Conservation (phyloP, 2,113 vertebrate species). For the Heloderma charlesbogerti region DNA sequence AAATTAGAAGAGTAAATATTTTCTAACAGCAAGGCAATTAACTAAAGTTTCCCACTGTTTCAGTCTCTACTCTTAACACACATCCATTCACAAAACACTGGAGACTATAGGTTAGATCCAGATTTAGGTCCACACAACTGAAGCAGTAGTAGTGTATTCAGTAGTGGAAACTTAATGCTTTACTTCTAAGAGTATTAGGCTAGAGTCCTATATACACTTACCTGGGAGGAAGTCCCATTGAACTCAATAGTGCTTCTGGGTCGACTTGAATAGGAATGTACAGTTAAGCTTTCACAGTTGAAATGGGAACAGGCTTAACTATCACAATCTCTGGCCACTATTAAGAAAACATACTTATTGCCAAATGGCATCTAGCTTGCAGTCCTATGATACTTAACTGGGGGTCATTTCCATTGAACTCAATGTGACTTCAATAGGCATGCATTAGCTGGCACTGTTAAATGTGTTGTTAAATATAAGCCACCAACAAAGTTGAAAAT, state of each 20-base stretch:
- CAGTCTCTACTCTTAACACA: neutral
- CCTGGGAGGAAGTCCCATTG: neutral
- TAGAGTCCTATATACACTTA: neutral
- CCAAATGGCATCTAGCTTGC: neutral
- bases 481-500: neutral
- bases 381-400: no score
- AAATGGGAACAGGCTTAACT: neutral
- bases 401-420: neutral
- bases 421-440: neutral
- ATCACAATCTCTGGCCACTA: neutral
- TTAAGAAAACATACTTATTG: neutral
- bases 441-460: neutral
- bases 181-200: neutral
- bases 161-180: constrained; percentile 3
- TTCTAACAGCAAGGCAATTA: neutral
- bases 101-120: neutral
- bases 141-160: neutral
- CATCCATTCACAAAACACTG: no score
- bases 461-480: neutral
- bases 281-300: no score
- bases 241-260: neutral
- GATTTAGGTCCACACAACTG: neutral
- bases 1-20: neutral
- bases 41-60: neutral
- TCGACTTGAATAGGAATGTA: neutral